Conservation (phyloP, 2,797 vertebrate species). For the Loriculus beryllinus region DNA sequence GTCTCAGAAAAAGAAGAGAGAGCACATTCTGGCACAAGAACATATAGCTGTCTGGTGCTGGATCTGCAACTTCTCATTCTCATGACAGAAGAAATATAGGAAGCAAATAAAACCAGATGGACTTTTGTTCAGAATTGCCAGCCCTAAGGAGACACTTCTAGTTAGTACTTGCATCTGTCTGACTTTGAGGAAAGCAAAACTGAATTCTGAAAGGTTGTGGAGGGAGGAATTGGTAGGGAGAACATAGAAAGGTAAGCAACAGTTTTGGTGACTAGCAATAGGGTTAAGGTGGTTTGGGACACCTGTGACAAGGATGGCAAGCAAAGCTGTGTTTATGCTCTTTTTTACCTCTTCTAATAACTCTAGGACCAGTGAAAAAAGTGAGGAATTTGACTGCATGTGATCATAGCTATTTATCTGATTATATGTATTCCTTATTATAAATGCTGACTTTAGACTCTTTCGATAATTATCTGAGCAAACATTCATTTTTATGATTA, state of each 20-base stretch:
- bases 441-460: not conserved
- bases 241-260: not conserved
- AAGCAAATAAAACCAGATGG: not conserved
- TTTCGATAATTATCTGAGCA: not conserved
- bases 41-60: rapidly evolving
- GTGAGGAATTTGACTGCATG: not conserved
- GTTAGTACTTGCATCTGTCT: not conserved
- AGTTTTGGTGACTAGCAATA: rapidly evolving
- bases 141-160: not conserved
- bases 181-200: not conserved
- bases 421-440: not conserved
- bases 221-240: not conserved
- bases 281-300: not conserved
- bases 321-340: not conserved
- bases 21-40: not conserved
- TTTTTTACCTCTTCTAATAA: not conserved
- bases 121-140: not conserved
- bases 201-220: not conserved
- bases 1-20: not conserved
- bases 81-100: not conserved
- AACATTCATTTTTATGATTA: not conserved
- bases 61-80: not conserved
- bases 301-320: not conserved
- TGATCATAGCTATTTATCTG: not conserved
- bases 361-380: not conserved